These are phyloP conservation scores for Byasa hedistus DNA, from an alignment of 2,888 invertebrate species.

Conservation along the genomic window DNA sequence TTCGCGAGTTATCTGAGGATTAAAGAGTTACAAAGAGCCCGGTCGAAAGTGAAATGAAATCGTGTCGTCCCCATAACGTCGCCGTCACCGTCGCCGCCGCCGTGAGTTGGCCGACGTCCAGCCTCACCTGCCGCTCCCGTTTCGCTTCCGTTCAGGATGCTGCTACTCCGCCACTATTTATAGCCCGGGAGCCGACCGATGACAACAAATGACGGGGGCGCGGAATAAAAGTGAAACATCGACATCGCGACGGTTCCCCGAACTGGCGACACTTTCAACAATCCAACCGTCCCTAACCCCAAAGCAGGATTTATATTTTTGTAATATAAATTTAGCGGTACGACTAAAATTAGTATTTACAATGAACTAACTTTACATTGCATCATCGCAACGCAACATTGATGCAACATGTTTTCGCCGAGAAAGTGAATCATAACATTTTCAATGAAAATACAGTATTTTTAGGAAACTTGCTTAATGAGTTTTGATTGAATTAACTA, in stretches of 20 bases:
- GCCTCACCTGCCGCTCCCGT: slow-evolving; percentile 66
- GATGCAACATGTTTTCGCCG: neutral
- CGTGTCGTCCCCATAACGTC: slow-evolving; percentile 33
- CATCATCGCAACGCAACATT: slow-evolving; percentile 4
- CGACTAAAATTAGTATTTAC: neutral
- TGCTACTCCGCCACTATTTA: slow-evolving; percentile 55
- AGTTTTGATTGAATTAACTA: too few species aligned
- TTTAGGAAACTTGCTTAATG: too few species aligned
- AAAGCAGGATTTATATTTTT: neutral
- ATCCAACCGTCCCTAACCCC: neutral
- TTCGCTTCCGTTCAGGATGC: slow-evolving; percentile 70
- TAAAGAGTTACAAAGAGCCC: too few species aligned
- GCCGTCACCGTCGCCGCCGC: slow-evolving; percentile 33
- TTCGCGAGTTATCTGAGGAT: too few species aligned
- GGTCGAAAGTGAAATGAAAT: slow-evolving; percentile 18
- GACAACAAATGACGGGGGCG: slow-evolving; percentile 33
- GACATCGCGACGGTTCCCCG: neutral
- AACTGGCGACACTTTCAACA: neutral
- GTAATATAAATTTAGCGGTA: neutral
- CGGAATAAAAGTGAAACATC: slow-evolving; percentile 2
- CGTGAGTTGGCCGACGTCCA: slow-evolving; percentile 63
- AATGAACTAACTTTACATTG: neutral
- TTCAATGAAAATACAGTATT: too few species aligned
- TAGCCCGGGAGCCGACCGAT: slow-evolving; percentile 53
- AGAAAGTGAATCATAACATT: neutral